These are phyloP conservation scores for Papilio xuthus DNA, from an alignment of 1,140 invertebrate species.

Conservation along the genomic window DNA sequence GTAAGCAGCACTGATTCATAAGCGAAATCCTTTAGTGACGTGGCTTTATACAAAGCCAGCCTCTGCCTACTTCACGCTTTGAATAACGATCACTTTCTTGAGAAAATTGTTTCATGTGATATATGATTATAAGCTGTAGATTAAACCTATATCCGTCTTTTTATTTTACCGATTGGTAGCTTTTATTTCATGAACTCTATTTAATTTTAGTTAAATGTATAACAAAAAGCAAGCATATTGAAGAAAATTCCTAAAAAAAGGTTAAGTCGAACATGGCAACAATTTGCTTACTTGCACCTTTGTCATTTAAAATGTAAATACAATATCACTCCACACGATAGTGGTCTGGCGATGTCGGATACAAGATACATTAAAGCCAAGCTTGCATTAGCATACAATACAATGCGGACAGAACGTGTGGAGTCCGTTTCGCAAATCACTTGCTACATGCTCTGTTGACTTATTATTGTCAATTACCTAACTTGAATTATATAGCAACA, in stretches of 20 bases:
- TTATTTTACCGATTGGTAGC: background rate
- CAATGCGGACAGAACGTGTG: constrained; percentile 7
- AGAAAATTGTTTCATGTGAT: constrained; percentile 6
- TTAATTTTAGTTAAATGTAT: background rate
- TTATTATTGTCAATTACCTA: constrained; percentile 25
- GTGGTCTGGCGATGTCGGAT: constrained; percentile 20
- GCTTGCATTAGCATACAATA: constrained; percentile 41
- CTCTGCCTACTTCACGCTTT: constrained; percentile 1
- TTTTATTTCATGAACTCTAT: background rate
- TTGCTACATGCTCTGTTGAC: constrained; percentile 13
- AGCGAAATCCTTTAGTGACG: constrained; percentile 46
- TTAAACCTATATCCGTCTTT: background rate
- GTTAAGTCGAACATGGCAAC: constrained; percentile 11
- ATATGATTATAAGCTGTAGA: background rate
- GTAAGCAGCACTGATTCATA: constrained; percentile 48
- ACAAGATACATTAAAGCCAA: constrained; percentile 34
- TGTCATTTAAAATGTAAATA: constrained; percentile 15
- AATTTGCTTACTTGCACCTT: constrained; percentile 12
- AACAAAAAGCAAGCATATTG: background rate
- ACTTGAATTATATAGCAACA: background rate
- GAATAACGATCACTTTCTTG: constrained; percentile 21
- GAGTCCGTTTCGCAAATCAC: constrained; percentile 29
- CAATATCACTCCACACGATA: background rate
- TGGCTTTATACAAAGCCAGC: constrained; percentile 26
- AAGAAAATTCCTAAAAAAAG: background rate